Base-by-base conservation (phyloP, 2,797 vertebrate species). In the Triplophysa yarkandensis region DNA sequence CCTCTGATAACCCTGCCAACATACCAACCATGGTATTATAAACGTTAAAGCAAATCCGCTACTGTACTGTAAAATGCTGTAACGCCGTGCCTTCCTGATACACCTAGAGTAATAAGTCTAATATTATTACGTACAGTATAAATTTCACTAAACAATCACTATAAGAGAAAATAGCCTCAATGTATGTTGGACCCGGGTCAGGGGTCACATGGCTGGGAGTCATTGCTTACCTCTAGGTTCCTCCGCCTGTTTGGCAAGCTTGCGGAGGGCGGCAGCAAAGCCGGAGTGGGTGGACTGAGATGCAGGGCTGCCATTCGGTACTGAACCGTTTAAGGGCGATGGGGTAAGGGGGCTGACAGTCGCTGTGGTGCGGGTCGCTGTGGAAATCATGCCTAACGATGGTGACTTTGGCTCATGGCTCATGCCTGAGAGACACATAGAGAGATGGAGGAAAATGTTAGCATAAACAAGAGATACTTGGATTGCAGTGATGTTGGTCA, bases 331-430 rank as follows among this genome's bases (percentile, higher is more conserved):
- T 89, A 98, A 95, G 62, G 97, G 94, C 27, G 97, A 97, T 76
- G 96, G 96, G 87, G 95, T 96, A 89, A 99, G 94, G 83, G 97
- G 97, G 92, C 92, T 98, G 89, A 99, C 97, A 80, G 97, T 98
- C 90, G 96, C 97, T 16, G 96, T 99, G 90, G 94, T 98, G 92
- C 97, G 94, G 60, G 95, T 96, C 82, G 95, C 95, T 8, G 96
- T 96, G 87, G 97, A 99, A 89, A 99, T 96, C 96, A 98, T 98
- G 94, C 96, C 96, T 98, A 98, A 91, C 68, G 96, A 98, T 93
- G 96, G 96, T 86, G 97, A 96, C 94, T 98, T 99, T 93, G 96
- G 94, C 94, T 99, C 97, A 98, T 98, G 97, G 96, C 95, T 99
- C 97, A 99, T 99, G 94, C 97, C 97, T 98, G 92, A 58, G 85